Evolutionary conservation across 2,113 vertebrate genomes (phyloP).

Genomic region (Rhineura floridana): DNA sequence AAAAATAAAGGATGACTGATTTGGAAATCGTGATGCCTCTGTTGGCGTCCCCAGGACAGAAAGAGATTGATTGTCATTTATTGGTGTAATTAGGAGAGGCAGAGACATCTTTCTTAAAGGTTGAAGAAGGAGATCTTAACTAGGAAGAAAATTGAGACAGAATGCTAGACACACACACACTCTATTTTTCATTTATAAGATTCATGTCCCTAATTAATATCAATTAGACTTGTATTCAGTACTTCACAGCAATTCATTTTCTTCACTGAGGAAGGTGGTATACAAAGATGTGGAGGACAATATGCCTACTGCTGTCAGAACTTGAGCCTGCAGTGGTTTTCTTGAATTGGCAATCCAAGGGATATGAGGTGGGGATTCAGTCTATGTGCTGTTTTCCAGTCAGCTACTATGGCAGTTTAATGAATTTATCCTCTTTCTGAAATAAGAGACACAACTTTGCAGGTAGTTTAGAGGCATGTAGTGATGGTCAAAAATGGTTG

Average conservation of each 20-base stretch:
- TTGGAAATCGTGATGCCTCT: conserved; percentile 35
- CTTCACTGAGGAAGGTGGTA: not conserved
- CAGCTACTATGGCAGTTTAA: no score
- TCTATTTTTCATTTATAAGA: conserved; percentile 40
- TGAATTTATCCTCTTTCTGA: no score
- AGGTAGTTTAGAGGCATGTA: no score
- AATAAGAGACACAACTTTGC: no score
- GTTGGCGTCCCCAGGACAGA: conserved; percentile 26
- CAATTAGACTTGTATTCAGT: conserved; percentile 45
- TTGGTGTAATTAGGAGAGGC: conserved; percentile 11
- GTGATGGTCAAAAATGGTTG: no score
- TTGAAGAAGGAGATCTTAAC: conserved; percentile 42
- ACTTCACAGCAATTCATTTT: not conserved
- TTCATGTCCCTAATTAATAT: conserved; percentile 53
- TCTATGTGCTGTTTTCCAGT: no score
- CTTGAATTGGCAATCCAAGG: not conserved
- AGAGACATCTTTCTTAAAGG: conserved; percentile 37
- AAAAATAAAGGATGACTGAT: conserved; percentile 28
- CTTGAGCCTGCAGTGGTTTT: not conserved
- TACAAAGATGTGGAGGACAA: not conserved
- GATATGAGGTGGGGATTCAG: not conserved
- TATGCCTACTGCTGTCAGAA: not conserved
- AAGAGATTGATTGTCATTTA: conserved; percentile 33
- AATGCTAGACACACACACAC: conserved; percentile 44
- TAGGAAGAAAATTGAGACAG: conserved; percentile 47